Conservation (phyloP, 2,888 invertebrate species). For the Pammene aurita region DNA sequence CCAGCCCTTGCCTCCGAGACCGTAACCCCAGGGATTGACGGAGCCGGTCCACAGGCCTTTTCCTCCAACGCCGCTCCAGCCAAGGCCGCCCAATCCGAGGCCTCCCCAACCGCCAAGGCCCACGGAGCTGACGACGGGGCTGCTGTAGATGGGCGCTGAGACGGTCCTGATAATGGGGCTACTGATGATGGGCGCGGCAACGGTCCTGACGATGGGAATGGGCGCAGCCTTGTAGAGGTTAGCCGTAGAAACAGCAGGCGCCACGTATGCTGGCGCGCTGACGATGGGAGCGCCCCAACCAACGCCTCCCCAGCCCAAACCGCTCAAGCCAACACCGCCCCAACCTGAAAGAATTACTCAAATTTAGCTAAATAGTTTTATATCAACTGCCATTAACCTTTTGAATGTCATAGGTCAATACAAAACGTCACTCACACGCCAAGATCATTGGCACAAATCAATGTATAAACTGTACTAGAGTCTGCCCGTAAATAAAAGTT, state of each 20-base stretch:
- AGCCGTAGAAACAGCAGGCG: conserved; percentile 68
- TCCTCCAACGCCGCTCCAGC: conserved; percentile 39
- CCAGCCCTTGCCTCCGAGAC: conserved; percentile 41
- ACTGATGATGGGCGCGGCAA: conserved; percentile 52
- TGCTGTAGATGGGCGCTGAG: conserved; percentile 52
- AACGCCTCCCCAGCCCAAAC: conserved; percentile 26
- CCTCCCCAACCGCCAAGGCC: conserved; percentile 56
- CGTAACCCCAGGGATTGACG: conserved; percentile 40
- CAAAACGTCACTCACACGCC: no score
- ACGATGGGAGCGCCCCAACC: conserved; percentile 42
- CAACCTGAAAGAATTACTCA: neutral
- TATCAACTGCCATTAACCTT: no score
- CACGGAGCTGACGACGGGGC: conserved; percentile 53
- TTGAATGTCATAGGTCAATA: no score
- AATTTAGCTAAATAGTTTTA: no score
- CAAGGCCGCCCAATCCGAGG: conserved; percentile 44
- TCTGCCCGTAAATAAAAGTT: no score
- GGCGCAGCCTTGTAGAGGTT: conserved; percentile 68
- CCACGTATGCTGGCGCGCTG: conserved; percentile 44
- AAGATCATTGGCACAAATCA: no score
- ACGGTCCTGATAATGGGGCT: conserved; percentile 62
- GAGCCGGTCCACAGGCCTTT: conserved; percentile 44
- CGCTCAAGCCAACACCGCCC: neutral
- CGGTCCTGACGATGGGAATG: conserved; percentile 64
- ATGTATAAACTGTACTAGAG: no score